phyloP scores from a whole-genome alignment of 1,140 invertebrate species.

The Zaprionus camerounensis region DNA sequence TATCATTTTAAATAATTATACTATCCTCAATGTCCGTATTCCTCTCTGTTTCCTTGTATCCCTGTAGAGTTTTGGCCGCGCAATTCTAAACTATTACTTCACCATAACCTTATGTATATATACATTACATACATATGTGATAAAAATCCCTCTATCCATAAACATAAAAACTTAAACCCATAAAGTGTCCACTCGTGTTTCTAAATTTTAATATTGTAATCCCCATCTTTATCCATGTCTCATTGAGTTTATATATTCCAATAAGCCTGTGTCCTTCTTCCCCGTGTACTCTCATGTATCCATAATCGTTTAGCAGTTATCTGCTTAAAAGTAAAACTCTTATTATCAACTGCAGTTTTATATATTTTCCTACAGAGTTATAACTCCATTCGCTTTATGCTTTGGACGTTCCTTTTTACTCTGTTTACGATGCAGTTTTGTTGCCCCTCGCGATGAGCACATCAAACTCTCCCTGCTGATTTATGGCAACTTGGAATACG shows the following conservation, averaged over 20 bases:
- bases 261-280: no score
- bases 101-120: no score
- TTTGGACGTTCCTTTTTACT: slow-evolving; percentile 3
- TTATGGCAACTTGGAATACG: slow-evolving; percentile 54
- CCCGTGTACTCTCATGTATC: no score
- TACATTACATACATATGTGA: no score
- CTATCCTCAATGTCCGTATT: not conserved
- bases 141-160: no score
- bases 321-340: not conserved
- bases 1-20: not conserved
- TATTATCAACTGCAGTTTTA: not conserved
- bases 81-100: no score
- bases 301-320: not conserved
- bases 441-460: slow-evolving; percentile 16
- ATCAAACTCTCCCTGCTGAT: slow-evolving; percentile 48
- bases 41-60: not conserved
- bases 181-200: not conserved
- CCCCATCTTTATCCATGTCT: not conserved
- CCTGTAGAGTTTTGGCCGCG: no score
- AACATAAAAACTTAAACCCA: not conserved
- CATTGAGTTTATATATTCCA: no score
- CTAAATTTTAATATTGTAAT: not conserved
- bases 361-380: not conserved
- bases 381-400: not conserved
- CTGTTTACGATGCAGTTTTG: slow-evolving; percentile 36